Evolutionary conservation across 2,113 vertebrate species (phyloP).

Genomic region (Pelecanus crispus): DNA sequence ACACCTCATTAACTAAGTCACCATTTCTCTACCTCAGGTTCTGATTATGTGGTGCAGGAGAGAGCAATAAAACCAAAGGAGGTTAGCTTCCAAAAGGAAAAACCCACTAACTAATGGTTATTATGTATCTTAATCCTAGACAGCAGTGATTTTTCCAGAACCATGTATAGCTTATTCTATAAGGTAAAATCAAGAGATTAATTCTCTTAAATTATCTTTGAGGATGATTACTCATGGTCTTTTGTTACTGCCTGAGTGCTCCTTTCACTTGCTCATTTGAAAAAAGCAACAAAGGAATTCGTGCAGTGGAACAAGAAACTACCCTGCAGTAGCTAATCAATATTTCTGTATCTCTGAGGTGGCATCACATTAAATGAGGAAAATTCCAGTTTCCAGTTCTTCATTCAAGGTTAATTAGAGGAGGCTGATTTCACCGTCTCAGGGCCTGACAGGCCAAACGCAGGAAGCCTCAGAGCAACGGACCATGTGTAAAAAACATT

Average conservation of each 20-base stretch:
- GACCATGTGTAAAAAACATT: not conserved
- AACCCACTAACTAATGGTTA: not conserved
- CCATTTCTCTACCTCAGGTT: slow-evolving; percentile 38
- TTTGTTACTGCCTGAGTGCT: not conserved
- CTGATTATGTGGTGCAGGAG: not conserved
- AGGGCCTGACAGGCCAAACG: not conserved
- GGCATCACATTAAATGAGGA: not conserved
- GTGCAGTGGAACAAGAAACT: not conserved
- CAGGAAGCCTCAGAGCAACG: not conserved
- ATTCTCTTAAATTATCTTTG: not conserved
- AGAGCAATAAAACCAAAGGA: not conserved
- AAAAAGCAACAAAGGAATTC: not conserved
- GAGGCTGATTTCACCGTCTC: not conserved
- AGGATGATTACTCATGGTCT: not conserved
- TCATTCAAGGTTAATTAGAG: not conserved
- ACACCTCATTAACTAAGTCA: not conserved
- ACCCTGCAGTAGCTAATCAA: not conserved
- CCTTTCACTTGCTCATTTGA: not conserved
- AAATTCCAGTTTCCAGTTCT: not conserved
- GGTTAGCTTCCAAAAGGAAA: not conserved
- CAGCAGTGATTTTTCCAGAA: not conserved
- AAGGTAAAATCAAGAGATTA: not conserved
- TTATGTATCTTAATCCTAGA: not conserved
- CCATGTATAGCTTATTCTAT: not conserved
- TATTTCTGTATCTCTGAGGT: not conserved